Evolutionary conservation across 2,113 vertebrate species (phyloP), one percentile per base, ranked within the genome.

Genomic region (Pteropus alecto): DNA sequence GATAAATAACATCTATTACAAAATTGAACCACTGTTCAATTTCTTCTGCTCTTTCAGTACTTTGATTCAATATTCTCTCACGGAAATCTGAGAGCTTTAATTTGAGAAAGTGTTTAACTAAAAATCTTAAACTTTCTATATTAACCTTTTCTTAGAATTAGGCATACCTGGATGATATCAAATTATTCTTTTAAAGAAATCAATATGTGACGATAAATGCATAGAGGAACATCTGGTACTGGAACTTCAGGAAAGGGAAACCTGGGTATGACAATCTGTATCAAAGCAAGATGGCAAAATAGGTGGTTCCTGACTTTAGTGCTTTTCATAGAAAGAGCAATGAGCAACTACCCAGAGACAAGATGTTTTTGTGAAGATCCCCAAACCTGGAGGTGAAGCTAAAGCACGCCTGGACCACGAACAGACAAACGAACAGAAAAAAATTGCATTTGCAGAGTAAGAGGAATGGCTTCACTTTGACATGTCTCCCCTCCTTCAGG

Each of bases 1-100:
- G 97, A 97, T 96, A 96, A 96, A 98, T 96, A 96, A 93, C 86
- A 58, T 65, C 88, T 87, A 96, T 96, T 95, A 97, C 16, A n/a
- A 93, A 97, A 95, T 96, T 88, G 95, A 98, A 77, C 97, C 86
- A 93, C 88, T 89, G 86, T 95, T 97, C 93, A 97, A 96, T 96
- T 90, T 89, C 91, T 96, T 86, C 86, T 96, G 94, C 86, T 94
- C 91, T 97, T 98, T 97, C 85, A 77, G 60, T 77, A 61, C 71
- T 96, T 94, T 94, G 82, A 94, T 95, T 98, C 97, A 94, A 96
- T 96, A 96, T 73, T 82, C 86, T 90, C 71, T 92, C 90, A 78
- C 56, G 91, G 73, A 96, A 96, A 96, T 79, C 78, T 92, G 82
- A 96, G 89, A 86, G 94, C 38, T 94, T 91, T 96, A 94, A 96